A percentile compares a stretch with the other conserved stretches of the same genome.
Conservation (phyloP, 2,113 vertebrate genomes). For the Gymnocephalus cernua region DNA sequence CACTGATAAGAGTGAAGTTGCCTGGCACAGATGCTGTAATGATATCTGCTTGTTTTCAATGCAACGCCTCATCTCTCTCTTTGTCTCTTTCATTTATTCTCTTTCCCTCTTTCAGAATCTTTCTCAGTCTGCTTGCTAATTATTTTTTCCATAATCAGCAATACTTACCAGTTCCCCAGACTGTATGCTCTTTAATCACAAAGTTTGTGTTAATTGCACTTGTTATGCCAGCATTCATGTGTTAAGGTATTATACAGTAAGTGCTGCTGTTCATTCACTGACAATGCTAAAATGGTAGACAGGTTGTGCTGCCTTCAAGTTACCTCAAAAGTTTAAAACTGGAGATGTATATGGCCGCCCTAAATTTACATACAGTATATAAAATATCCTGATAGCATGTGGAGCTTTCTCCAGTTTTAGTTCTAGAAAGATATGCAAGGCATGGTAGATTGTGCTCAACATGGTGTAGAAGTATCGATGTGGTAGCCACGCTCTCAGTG, state of each 20-base stretch:
- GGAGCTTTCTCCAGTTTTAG: neutral
- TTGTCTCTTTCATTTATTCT: constrained; percentile 22
- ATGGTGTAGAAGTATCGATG: neutral
- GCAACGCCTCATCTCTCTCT: constrained; percentile 28
- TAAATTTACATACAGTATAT: neutral
- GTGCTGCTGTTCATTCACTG: neutral
- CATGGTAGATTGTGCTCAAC: neutral
- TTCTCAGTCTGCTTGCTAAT: neutral
- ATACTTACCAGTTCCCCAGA: neutral
- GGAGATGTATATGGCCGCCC: neutral
- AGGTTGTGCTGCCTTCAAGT: neutral
- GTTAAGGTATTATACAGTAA: neutral
- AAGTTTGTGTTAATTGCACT: constrained; percentile 7
- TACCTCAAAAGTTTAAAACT: neutral
- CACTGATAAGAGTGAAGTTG: neutral
- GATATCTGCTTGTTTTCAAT: constrained; percentile 40
- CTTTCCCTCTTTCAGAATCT: constrained; percentile 7
- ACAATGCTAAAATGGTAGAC: neutral
- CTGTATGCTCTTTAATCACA: constrained; percentile 9
- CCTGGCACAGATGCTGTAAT: constrained; percentile 30
- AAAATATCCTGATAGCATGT: neutral
- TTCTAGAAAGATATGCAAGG: neutral
- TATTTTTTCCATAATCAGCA: constrained; percentile 34
- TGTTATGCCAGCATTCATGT: neutral
- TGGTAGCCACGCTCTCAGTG: constrained; percentile 14